A percentile compares a stretch with the other conserved stretches of the same genome.
Evolutionary conservation across 2,113 vertebrate species (phyloP).

Genomic region (Thamnaconus septentrionalis): DNA sequence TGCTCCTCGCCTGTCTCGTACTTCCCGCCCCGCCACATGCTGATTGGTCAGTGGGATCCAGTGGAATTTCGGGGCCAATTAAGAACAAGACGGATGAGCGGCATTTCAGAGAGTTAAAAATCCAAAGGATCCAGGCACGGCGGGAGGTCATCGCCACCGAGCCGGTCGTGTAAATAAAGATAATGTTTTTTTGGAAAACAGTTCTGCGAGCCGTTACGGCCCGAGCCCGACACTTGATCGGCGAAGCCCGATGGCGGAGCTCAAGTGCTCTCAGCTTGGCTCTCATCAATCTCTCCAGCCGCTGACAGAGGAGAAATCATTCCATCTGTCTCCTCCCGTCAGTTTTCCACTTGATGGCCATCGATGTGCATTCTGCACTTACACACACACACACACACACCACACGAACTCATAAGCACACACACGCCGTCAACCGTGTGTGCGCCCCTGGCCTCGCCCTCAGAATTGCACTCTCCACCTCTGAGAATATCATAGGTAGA

Average conservation of each 20-base stretch:
- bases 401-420: conserved; percentile 8
- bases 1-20: too few species aligned
- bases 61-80: too few species aligned
- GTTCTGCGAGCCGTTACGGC: too few species aligned
- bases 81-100: too few species aligned
- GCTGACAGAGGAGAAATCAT: conserved; percentile 22
- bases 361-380: conserved; percentile 4
- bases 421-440: conserved; percentile 43
- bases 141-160: too few species aligned
- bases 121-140: too few species aligned
- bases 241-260: conserved; percentile 24
- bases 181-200: too few species aligned
- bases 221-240: conserved; percentile 28
- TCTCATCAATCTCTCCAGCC: conserved; percentile 11
- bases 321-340: conserved; percentile 17
- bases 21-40: too few species aligned
- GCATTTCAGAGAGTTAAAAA: too few species aligned
- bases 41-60: too few species aligned
- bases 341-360: conserved; percentile 22
- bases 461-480: conserved; percentile 49
- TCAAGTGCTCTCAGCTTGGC: conserved; percentile 18
- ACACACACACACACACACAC: conserved; percentile 11
- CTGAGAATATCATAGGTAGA: conserved; percentile 74
- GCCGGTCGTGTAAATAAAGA: too few species aligned
- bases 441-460: conserved; percentile 23